Evolutionary conservation across 2,113 vertebrate genomes (phyloP).

Genomic region (Trogon melanurus): DNA sequence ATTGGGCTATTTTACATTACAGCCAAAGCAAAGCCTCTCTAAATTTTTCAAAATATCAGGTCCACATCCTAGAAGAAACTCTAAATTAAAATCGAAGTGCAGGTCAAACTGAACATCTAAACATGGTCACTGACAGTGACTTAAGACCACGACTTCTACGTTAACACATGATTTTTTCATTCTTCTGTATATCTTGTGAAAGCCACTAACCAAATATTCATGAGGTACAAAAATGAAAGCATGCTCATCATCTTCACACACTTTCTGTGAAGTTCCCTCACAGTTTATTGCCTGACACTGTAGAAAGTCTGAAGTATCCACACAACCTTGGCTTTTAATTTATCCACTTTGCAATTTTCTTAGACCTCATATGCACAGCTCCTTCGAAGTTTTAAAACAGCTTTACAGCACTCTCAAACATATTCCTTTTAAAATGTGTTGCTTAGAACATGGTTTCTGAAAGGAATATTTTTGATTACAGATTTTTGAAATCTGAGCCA

Average conservation of each 20-base stretch:
- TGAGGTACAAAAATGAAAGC: background rate
- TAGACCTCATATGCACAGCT: background rate
- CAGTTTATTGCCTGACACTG: background rate
- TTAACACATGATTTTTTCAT: background rate
- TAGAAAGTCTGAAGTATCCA: background rate
- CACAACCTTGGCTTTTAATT: background rate
- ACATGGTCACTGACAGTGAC: background rate
- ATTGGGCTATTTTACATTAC: background rate
- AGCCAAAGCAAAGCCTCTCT: background rate
- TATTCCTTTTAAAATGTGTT: background rate
- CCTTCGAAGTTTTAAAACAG: background rate
- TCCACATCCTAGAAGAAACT: background rate
- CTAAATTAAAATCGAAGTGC: background rate
- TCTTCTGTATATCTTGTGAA: background rate
- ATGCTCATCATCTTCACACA: background rate
- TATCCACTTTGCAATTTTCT: background rate
- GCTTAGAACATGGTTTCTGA: background rate
- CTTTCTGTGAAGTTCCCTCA: background rate
- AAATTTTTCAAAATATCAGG: background rate
- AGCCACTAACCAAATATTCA: background rate
- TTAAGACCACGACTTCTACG: background rate
- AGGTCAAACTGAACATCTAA: background rate
- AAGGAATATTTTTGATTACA: background rate
- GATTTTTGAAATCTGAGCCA: background rate
- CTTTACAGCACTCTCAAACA: background rate